These are phyloP conservation scores for Lipotes vexillifer DNA, from an alignment of 2,113 vertebrate genomes.

Conservation along the genomic window DNA sequence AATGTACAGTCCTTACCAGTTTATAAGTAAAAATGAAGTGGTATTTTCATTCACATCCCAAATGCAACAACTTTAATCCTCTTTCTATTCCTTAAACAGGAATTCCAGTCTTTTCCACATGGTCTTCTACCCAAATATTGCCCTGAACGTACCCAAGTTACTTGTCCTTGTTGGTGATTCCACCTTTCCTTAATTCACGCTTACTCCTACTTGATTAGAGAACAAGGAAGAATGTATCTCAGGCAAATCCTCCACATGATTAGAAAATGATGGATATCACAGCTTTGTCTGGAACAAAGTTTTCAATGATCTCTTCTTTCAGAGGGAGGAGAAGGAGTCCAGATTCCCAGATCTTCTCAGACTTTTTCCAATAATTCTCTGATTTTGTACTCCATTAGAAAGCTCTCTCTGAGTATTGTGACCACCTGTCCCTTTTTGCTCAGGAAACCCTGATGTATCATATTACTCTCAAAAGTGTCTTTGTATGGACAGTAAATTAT, in stretches of 20 bases:
- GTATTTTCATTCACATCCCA: background rate
- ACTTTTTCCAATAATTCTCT: background rate
- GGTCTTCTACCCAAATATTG: background rate
- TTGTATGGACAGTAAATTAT: background rate
- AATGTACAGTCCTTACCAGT: background rate
- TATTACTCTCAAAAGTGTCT: background rate
- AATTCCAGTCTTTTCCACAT: background rate
- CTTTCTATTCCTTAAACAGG: background rate
- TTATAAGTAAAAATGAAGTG: background rate
- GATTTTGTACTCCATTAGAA: background rate
- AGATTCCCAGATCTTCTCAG: background rate
- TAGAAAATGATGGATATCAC: background rate
- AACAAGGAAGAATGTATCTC: background rate
- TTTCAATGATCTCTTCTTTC: background rate
- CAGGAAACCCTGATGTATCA: background rate
- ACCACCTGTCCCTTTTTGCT: background rate
- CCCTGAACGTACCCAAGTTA: background rate
- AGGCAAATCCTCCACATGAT: background rate
- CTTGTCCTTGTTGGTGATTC: background rate
- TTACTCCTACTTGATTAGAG: background rate
- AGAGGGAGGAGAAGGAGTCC: background rate
- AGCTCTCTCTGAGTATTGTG: background rate
- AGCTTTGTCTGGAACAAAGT: background rate
- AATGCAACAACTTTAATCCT: background rate
- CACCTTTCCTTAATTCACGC: background rate